Evolutionary conservation across 2,113 vertebrate genomes (phyloP).

Genomic region (Prolemur simus): DNA sequence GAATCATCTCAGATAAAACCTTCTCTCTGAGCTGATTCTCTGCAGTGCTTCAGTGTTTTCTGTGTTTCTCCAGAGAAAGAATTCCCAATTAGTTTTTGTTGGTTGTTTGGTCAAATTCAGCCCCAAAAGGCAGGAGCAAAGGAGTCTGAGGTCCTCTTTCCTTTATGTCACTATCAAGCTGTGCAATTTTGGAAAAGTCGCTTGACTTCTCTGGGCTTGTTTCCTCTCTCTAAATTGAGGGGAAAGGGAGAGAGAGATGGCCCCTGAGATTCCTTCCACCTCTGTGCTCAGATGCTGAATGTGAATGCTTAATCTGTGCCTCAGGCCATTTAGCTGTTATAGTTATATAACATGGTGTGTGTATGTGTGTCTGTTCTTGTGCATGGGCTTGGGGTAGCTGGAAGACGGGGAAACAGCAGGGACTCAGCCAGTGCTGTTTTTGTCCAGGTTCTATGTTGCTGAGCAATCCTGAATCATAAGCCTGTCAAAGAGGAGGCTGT

Average conservation of each 20-base stretch:
- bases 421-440: not conserved
- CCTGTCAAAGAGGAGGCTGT: not conserved
- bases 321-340: not conserved
- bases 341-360: not conserved
- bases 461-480: conserved; percentile 15
- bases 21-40: not conserved
- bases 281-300: not conserved
- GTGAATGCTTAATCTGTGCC: not conserved
- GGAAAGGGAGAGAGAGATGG: not conserved
- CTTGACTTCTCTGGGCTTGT: conserved; percentile 7
- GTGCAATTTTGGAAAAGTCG: not conserved
- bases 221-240: not conserved
- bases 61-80: not conserved
- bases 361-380: not conserved
- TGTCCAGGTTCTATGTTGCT: not conserved
- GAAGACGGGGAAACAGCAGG: not conserved
- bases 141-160: not conserved
- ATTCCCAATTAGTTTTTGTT: not conserved
- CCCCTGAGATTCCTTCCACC: not conserved
- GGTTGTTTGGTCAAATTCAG: not conserved
- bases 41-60: not conserved
- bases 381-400: not conserved
- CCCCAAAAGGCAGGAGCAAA: not conserved
- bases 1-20: not conserved
- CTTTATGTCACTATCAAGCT: not conserved